Conservation (phyloP, 1,140 invertebrate genomes). For the Nephila pilipes region DNA sequence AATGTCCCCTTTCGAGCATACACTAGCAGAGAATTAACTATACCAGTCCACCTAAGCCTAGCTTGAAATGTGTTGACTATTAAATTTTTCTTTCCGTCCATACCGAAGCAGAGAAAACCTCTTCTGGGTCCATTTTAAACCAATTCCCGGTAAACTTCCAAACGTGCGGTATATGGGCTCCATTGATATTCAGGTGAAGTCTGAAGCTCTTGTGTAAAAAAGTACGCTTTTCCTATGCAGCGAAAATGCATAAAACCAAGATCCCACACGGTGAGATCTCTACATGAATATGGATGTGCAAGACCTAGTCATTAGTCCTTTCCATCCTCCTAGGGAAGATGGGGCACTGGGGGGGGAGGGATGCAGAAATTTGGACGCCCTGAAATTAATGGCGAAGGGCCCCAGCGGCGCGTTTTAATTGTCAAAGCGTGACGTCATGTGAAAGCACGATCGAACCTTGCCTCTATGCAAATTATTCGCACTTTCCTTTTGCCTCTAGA, state of each 20-base stretch:
- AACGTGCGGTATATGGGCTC: background rate
- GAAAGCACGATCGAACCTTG: constrained; percentile 65
- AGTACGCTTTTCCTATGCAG: background rate
- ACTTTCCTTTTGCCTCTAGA: constrained; percentile 50
- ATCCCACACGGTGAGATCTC: constrained; percentile 22
- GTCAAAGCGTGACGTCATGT: constrained; percentile 70
- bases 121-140: constrained; percentile 47
- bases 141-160: constrained; percentile 45
- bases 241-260: constrained; percentile 35
- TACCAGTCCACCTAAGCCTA: background rate
- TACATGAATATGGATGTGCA: constrained; percentile 75
- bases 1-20: too few species aligned
- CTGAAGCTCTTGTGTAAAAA: background rate
- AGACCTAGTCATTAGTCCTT: constrained; percentile 72
- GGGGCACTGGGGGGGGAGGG: background rate
- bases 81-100: background rate
- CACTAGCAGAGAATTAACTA: background rate
- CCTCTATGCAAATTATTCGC: constrained; percentile 75
- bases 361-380: constrained; percentile 42
- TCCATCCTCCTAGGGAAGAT: constrained; percentile 48
- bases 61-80: background rate
- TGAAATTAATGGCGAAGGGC: constrained; percentile 72
- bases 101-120: background rate
- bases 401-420: constrained; percentile 75
- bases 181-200: constrained; percentile 66